Base-by-base conservation (phyloP, 2,797 vertebrate species). In the Muscicapa comitata region DNA sequence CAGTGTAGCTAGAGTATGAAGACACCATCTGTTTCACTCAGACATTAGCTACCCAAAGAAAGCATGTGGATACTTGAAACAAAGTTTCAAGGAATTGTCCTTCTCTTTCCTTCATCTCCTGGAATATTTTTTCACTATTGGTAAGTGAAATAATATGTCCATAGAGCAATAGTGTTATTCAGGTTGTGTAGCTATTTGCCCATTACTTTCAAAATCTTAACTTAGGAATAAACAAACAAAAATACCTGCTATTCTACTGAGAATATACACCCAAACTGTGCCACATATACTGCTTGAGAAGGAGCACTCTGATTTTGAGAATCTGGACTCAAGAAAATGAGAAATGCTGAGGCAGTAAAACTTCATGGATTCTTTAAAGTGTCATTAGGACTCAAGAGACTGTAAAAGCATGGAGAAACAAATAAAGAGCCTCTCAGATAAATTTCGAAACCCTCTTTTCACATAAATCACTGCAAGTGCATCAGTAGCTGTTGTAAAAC, bases 21-120 rank as follows among this genome's bases (percentile, higher is more conserved):
- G 91, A 65, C 61, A 83, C 79, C 87, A 95, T 94, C 94, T 94
- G 89, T 91, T 96, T 88, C 48, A 17, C 61, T 72, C 72, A 87
- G 62, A 65, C 14, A 51, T 66, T 66, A 66, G 1, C 5, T 26
- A 54, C 40, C 61, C 61, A 74, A 89, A 70, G 26, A 47, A 88
- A 79, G 33, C 14, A 57, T 23, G 18, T 31, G 28, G 54, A 79
- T 61, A 11, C 37, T 87, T 74, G 48, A 65, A 88, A 94, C 12
- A 33, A 84, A 83, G 26, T 72, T 54, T 6, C 17, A 84, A 21
- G 74, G 12, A 67, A 66, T 28, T 81, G 28, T 21, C 10, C 17
- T 73, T 57, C 12, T 62, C 20, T 42, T 70, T 59, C 11, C 10
- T 40, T 25, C 4, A 19, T 13, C 26, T 72, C 24, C 23, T 54